Evolutionary conservation across 2,797 vertebrate species (phyloP).

Genomic region (Antennarius maculatus): DNA sequence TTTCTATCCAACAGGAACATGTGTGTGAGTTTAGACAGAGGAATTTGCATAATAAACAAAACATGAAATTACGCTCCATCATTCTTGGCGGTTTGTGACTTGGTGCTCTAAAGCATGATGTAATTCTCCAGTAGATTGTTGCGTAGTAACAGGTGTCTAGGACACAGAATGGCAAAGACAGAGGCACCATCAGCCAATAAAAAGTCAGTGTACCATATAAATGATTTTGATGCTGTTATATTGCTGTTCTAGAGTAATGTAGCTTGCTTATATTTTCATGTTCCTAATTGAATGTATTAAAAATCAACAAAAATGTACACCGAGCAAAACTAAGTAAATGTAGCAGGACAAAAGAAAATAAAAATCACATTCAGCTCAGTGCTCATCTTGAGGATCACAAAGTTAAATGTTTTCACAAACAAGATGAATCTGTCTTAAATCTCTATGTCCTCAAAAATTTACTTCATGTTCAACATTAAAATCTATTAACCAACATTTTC

Average conservation of each 20-base stretch:
- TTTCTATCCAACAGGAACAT: neutral
- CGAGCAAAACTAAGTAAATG: neutral
- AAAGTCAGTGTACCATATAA: neutral
- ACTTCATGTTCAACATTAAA: neutral
- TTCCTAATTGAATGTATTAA: neutral
- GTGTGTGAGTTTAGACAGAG: neutral
- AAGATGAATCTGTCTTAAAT: neutral
- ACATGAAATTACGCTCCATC: neutral
- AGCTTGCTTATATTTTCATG: neutral
- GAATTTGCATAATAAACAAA: neutral
- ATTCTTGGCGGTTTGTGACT: too few species aligned
- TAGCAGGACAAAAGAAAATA: neutral
- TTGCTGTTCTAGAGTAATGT: too few species aligned
- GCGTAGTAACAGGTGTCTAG: neutral
- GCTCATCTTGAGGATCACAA: neutral
- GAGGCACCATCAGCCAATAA: neutral
- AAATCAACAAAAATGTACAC: neutral
- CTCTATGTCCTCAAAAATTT: neutral
- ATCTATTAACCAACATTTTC: neutral
- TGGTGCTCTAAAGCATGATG: too few species aligned
- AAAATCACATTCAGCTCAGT: neutral
- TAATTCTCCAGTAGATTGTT: too few species aligned
- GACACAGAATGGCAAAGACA: neutral
- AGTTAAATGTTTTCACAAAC: neutral
- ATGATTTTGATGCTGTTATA: neutral